Evolutionary conservation across 2,797 vertebrate genomes (phyloP), one percentile per base, ranked within the genome.

Genomic region (Pseudochirops cupreus): DNA sequence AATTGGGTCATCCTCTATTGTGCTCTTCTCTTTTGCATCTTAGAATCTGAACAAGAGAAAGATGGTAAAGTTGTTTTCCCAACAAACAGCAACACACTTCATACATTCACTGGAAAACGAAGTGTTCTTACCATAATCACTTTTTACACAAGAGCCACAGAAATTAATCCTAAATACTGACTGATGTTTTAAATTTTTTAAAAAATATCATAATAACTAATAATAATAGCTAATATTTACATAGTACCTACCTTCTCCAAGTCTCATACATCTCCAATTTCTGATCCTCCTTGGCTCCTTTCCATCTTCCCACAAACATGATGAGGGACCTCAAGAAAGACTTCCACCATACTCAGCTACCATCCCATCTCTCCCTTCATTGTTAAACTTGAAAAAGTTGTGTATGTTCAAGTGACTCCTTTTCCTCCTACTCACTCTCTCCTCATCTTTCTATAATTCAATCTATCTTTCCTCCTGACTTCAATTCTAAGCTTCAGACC

Each of bases 131-230:
- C 1, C 14, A 93, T 91, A 92, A 56, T 91, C 52, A 94, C 91
- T 0, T 90, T 96, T 92, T 93, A 92, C 6, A 59, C 4, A 50
- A 11, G 87, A 3, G 31, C 21, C 31, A 91, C 31, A 95, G 29
- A 94, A 93, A 93, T 82, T 67, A 89, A 53, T 97, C 33, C 94
- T 9, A 92, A 95, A 92, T 16, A 46, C 2, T 94, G n/a, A 50
- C 24, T 56, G 62, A n/a, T 5, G 10, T 29, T 57, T 58, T 29
- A 10, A 6, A 56, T 53, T 53, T 31, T 62, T 33, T 12, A 92
- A 93, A 58, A 58, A 58, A 28, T 28, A 28, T 58, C 10, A 29
- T 58, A 58, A 10, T 58, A 57, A 24, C 56, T 57, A 57, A 28
- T 26, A 57, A 57, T 26, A 57, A 82, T 46, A 26, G 39, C 9